phyloP scores from a whole-genome alignment of 2,113 vertebrate species.

The Rhinogobius similis region DNA sequence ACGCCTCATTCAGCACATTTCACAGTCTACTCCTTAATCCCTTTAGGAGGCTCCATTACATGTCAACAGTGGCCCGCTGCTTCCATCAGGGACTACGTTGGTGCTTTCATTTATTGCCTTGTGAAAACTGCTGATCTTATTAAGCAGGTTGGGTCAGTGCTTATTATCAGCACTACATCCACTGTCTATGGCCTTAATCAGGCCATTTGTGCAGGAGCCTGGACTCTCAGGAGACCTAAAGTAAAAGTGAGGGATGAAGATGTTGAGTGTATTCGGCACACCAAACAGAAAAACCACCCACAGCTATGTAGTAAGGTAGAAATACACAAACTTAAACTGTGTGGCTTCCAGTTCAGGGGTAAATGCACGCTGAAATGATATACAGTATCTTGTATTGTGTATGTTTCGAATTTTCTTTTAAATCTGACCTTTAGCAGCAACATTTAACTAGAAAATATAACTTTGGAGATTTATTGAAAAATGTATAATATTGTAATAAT shows the following conservation, averaged over 20 bases:
- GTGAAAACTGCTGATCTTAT: conserved; percentile 43
- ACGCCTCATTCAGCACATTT: conserved; percentile 67
- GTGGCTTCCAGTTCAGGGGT: no score
- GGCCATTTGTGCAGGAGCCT: conserved; percentile 6
- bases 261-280: neutral
- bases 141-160: conserved; percentile 14
- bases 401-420: no score
- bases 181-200: neutral
- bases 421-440: no score
- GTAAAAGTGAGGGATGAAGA: neutral
- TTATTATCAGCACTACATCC: conserved; percentile 17
- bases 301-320: no score
- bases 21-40: conserved; percentile 69
- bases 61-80: conserved; percentile 55
- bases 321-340: no score
- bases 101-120: conserved; percentile 8
- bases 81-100: conserved; percentile 29
- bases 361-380: no score
- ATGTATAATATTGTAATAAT: no score
- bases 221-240: neutral
- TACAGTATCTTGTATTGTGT: no score
- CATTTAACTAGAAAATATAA: no score
- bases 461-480: neutral
- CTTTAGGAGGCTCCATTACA: conserved; percentile 67
- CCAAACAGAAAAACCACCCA: neutral